Percentiles rank a stretch among this genome's conserved stretches.
Conservation (phyloP, 2,113 vertebrate species). For the Pluvialis apricaria region DNA sequence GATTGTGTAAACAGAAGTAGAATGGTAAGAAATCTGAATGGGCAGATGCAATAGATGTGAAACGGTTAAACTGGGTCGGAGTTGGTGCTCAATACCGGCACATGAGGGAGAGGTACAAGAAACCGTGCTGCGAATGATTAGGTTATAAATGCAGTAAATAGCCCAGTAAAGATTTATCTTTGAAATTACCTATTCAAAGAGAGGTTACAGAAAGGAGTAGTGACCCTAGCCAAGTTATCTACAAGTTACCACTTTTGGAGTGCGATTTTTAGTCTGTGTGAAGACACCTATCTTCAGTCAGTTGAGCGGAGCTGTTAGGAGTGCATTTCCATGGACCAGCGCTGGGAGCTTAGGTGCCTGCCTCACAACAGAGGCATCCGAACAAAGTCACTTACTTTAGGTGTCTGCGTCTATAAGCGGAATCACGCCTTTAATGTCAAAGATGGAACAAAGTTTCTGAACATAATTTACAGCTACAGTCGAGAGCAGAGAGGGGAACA, state of each 20-base stretch:
- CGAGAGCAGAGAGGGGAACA: neutral
- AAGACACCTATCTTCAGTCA: neutral
- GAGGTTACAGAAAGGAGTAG: neutral
- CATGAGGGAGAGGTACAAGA: neutral
- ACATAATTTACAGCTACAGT: neutral
- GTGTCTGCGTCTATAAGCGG: neutral
- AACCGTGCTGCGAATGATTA: neutral
- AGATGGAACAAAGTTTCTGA: neutral
- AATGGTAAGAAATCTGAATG: neutral
- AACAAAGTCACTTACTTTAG: neutral
- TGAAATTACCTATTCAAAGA: neutral
- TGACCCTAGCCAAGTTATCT: neutral
- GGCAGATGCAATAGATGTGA: neutral
- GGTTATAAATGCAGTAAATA: neutral
- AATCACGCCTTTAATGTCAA: neutral
- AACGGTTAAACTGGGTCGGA: neutral
- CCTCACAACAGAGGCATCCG: neutral
- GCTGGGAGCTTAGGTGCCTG: neutral
- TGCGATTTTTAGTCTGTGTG: neutral
- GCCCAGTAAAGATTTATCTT: neutral
- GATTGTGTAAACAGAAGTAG: neutral
- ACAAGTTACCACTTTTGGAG: neutral
- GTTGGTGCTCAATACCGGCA: neutral
- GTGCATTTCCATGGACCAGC: accelerated
- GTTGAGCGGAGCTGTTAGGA: neutral